A percentile compares a stretch with the other conserved stretches of the same genome.
phyloP scores from a whole-genome alignment of 2,797 vertebrate species.

The Scarus forsteni region DNA sequence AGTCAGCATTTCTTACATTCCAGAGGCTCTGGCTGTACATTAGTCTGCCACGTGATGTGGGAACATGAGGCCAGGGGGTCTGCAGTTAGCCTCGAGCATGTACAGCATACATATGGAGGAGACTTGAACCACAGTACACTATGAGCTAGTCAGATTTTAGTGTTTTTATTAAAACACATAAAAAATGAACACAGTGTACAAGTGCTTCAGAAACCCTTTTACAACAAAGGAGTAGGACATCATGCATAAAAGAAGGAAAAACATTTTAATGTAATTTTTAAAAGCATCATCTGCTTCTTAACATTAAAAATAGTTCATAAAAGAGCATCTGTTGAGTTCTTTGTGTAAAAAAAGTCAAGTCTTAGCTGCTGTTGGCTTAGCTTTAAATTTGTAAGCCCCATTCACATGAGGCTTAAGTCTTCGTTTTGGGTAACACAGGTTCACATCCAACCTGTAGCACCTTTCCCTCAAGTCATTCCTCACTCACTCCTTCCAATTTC shows the following conservation, averaged over 20 bases:
- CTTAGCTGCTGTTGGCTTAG: too few species aligned
- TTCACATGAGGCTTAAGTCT: too few species aligned
- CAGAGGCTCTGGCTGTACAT: conserved; percentile 36
- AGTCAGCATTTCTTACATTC: conserved; percentile 20
- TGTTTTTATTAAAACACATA: conserved; percentile 45
- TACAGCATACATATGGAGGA: conserved; percentile 1
- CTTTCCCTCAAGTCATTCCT: too few species aligned
- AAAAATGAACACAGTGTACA: conserved; percentile 10
- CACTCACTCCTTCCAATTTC: too few species aligned
- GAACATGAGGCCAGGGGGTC: conserved; percentile 7
- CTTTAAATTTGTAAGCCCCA: too few species aligned
- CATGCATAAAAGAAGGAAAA: background rate
- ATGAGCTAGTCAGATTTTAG: background rate
- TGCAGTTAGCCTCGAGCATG: background rate
- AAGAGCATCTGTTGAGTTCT: background rate
- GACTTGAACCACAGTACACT: background rate
- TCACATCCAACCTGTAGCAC: too few species aligned
- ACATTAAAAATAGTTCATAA: background rate
- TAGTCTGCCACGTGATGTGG: conserved; percentile 42
- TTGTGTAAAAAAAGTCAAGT: too few species aligned
- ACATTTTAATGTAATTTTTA: background rate
- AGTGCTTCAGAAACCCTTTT: conserved; percentile 35
- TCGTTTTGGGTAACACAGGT: too few species aligned
- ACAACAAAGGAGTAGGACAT: conserved; percentile 46
- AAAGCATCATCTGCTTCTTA: conserved; percentile 3